These are phyloP conservation scores for Zelostemma sp. DNA, from an alignment of 1,140 invertebrate genomes.

Conservation along the genomic window DNA sequence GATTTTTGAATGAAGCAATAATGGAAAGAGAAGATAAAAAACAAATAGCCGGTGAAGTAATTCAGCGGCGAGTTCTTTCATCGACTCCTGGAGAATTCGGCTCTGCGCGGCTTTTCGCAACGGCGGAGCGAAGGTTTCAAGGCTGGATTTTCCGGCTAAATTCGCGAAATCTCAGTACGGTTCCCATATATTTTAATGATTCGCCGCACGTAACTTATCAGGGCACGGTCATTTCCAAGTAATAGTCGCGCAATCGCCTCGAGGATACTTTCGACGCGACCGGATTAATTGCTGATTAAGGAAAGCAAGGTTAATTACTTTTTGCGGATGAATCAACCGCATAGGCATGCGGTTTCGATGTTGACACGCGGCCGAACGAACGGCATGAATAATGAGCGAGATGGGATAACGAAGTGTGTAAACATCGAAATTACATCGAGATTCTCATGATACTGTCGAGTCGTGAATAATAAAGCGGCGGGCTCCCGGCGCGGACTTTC, in stretches of 20 bases:
- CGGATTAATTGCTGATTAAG: constrained; percentile 66
- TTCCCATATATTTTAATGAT: constrained; percentile 50
- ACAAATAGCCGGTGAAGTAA: too few species aligned
- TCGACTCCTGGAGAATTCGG: neutral
- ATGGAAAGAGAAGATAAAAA: too few species aligned
- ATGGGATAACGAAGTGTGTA: constrained; percentile 46
- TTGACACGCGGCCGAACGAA: constrained; percentile 44
- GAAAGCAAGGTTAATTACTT: constrained; percentile 60
- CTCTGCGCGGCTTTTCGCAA: neutral
- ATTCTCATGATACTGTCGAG: constrained; percentile 35
- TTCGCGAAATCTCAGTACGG: constrained; percentile 39
- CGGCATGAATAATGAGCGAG: constrained; percentile 46
- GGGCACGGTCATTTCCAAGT: constrained; percentile 58
- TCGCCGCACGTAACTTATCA: constrained; percentile 56
- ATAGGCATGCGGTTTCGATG: constrained; percentile 45
- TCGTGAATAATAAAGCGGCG: constrained; percentile 11
- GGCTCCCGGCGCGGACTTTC: neutral
- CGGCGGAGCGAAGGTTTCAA: constrained; percentile 14
- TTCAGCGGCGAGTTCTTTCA: too few species aligned
- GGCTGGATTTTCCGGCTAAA: constrained; percentile 27
- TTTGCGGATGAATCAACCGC: constrained; percentile 48
- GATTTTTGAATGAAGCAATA: too few species aligned
- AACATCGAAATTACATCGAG: constrained; percentile 43
- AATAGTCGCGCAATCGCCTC: constrained; percentile 52
- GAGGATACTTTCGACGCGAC: constrained; percentile 59